A percentile compares a stretch with the other conserved stretches of the same genome.
Evolutionary conservation across 2,113 vertebrate genomes (phyloP).

Genomic region (Prochilodus magdalenae): DNA sequence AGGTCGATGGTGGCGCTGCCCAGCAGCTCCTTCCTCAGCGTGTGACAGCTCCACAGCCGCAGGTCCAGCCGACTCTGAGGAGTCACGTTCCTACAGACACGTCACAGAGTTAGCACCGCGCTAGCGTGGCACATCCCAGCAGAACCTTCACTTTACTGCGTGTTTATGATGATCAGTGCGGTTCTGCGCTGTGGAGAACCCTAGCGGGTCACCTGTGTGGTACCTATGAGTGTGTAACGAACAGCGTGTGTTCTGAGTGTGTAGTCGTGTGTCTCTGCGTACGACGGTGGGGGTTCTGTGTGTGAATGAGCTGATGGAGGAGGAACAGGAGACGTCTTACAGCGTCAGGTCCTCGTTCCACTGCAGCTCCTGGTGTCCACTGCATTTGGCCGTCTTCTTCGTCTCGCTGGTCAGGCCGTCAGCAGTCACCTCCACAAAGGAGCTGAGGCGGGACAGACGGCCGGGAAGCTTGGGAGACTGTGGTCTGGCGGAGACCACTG

Average conservation of each 20-base stretch:
- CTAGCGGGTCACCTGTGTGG: too few relatives aligned
- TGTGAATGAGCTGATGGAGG: too few relatives aligned
- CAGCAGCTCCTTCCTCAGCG: conserved; percentile 90
- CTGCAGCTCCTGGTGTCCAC: conserved; percentile 88
- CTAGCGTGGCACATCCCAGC: too few relatives aligned
- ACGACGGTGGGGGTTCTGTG: neutral
- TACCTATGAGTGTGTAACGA: too few relatives aligned
- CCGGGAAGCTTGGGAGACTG: conserved; percentile 86
- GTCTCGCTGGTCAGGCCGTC: conserved; percentile 90
- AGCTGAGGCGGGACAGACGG: conserved; percentile 85
- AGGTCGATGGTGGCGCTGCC: conserved; percentile 89
- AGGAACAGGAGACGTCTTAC: conserved; percentile 62
- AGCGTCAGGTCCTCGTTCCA: conserved; percentile 93
- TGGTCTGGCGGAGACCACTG: conserved; percentile 92
- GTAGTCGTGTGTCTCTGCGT: too few relatives aligned
- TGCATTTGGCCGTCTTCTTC: conserved; percentile 93
- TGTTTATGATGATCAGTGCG: too few relatives aligned
- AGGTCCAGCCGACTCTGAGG: conserved; percentile 92
- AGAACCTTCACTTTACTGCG: neutral
- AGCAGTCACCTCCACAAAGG: conserved; percentile 89
- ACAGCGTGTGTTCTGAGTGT: too few relatives aligned
- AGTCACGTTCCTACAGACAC: conserved; percentile 84
- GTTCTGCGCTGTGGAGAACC: too few relatives aligned
- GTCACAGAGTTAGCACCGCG: neutral
- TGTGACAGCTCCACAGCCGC: conserved; percentile 96